A percentile compares a stretch with the other conserved stretches of the same genome.
Conservation (phyloP, 2,888 invertebrate genomes). For the Temnothorax rugatulus region DNA sequence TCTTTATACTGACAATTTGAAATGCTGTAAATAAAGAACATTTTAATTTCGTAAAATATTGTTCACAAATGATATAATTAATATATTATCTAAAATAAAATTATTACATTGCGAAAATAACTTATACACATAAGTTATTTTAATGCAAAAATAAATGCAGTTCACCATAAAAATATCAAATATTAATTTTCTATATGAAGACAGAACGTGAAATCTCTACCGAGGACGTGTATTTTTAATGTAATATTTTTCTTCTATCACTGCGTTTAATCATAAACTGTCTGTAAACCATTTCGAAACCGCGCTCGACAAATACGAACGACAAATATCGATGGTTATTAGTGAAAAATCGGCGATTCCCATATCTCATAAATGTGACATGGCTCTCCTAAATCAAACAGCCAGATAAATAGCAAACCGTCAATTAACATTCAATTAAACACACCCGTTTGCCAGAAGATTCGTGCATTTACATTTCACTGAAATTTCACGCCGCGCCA, state of each 20-base stretch:
- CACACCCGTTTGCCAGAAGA: slow-evolving; percentile 17
- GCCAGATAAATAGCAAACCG: slow-evolving; percentile 5
- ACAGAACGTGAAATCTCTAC: not conserved
- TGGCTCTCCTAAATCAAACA: slow-evolving; percentile 23
- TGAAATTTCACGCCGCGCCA: slow-evolving; percentile 33
- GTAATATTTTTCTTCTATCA: slow-evolving; percentile 20
- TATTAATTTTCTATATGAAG: not conserved
- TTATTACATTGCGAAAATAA: not conserved
- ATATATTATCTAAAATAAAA: not conserved
- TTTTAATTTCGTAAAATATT: not conserved
- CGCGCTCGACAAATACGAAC: slow-evolving; percentile 18
- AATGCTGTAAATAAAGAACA: no score
- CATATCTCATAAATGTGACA: slow-evolving; percentile 21
- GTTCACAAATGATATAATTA: not conserved
- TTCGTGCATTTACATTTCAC: slow-evolving; percentile 33
- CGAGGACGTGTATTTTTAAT: not conserved
- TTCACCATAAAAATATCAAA: slow-evolving; percentile 12
- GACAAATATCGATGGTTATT: slow-evolving; percentile 31
- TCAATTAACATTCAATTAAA: slow-evolving; percentile 46
- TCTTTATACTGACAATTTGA: no score
- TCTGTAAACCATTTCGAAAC: slow-evolving; percentile 30
- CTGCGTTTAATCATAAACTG: slow-evolving; percentile 7
- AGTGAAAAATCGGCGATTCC: slow-evolving; percentile 24
- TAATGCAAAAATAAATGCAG: not conserved
- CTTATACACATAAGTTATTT: not conserved